phyloP scores from a whole-genome alignment of 2,113 vertebrate genomes.

The Rallus limicola region DNA sequence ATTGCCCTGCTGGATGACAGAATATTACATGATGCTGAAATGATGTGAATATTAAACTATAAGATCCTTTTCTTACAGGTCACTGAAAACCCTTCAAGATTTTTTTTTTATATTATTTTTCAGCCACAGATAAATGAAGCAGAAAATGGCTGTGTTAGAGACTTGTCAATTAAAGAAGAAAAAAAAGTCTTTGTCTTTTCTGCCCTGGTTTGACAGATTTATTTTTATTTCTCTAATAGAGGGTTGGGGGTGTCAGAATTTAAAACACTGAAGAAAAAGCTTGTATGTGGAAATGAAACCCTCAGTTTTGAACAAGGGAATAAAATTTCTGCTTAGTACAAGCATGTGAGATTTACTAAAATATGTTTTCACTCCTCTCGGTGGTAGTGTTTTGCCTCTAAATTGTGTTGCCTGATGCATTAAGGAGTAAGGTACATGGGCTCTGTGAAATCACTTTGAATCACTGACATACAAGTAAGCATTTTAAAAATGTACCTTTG shows the following conservation, averaged over 20 bases:
- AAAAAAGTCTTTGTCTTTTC: background rate
- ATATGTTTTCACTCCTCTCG: background rate
- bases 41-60: conserved; percentile 12
- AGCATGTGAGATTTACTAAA: background rate
- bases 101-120: conserved; percentile 31
- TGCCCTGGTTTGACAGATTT: conserved; percentile 29
- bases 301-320: conserved; percentile 32
- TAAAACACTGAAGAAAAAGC: background rate
- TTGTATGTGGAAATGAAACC: conserved; percentile 8
- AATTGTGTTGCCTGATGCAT: background rate
- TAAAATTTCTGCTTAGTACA: conserved; percentile 14
- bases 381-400: background rate
- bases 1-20: conserved; percentile 6
- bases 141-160: conserved; percentile 32
- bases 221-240: conserved; percentile 1
- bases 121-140: conserved; percentile 53
- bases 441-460: background rate
- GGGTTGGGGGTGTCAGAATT: background rate
- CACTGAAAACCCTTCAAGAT: conserved; percentile 31
- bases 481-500: background rate
- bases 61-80: conserved; percentile 12
- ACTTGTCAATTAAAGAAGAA: conserved; percentile 37
- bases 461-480: background rate
- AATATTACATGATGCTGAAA: background rate
- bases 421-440: background rate